Evolutionary conservation across 2,888 invertebrate genomes (phyloP).

Genomic region (Drosophila pseudotakahashii): DNA sequence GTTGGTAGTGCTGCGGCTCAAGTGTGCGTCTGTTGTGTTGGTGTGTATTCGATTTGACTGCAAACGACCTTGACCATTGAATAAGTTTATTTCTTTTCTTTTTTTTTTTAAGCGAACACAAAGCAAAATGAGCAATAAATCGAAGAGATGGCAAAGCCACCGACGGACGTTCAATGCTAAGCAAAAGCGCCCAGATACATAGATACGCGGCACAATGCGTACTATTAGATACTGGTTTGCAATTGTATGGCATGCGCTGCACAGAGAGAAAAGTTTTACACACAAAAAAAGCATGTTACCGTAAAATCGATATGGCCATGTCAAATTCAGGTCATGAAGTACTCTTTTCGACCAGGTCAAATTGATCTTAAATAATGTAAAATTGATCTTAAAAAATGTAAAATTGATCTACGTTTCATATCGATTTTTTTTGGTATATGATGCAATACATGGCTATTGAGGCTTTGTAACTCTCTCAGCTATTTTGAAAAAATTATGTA

Average conservation of each 20-base stretch:
- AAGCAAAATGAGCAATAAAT: constrained; percentile 75
- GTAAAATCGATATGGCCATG: no score
- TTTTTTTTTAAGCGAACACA: constrained; percentile 48
- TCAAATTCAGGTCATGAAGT: no score
- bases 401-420: no score
- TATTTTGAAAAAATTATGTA: no score
- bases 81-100: constrained; percentile 47
- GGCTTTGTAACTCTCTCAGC: no score
- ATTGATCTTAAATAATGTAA: no score
- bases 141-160: constrained; percentile 61
- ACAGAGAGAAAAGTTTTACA: background rate
- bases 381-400: no score
- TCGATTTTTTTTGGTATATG: no score
- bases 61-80: constrained; percentile 81
- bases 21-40: constrained; percentile 27
- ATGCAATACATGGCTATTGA: no score
- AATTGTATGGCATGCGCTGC: constrained; percentile 22
- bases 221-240: constrained; percentile 44
- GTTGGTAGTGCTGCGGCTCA: constrained; percentile 28
- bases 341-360: no score
- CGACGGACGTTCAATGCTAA: constrained; percentile 37
- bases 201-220: constrained; percentile 38
- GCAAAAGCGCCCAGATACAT: constrained; percentile 39
- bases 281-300: no score
- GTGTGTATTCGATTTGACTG: constrained; percentile 62